Conservation (phyloP, 2,888 invertebrate genomes). For the Mayetiola destructor region DNA sequence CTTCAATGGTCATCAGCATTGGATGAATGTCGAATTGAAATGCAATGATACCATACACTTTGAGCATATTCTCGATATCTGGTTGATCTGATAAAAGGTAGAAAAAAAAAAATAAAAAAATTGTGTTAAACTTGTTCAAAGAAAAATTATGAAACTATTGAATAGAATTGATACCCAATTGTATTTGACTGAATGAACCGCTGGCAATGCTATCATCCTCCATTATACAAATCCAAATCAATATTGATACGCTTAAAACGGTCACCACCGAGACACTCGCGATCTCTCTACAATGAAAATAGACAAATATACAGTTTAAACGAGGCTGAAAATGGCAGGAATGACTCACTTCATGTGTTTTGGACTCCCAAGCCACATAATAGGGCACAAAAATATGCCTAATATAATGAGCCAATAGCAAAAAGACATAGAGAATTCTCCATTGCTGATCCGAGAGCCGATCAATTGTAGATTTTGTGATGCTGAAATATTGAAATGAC, state of each 20-base stretch:
- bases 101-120: not conserved
- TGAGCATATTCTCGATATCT: slow-evolving; percentile 39
- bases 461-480: slow-evolving; percentile 67
- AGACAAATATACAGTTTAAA: not conserved
- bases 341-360: slow-evolving; percentile 74
- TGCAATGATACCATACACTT: slow-evolving; percentile 50
- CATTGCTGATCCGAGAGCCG: slow-evolving; percentile 52
- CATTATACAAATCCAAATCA: slow-evolving; percentile 52
- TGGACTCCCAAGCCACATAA: slow-evolving; percentile 80
- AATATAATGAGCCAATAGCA: slow-evolving; percentile 73
- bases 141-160: not conserved
- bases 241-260: slow-evolving; percentile 47
- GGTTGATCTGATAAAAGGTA: slow-evolving; percentile 25
- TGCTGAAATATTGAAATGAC: slow-evolving; percentile 38
- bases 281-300: slow-evolving; percentile 37
- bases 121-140: not conserved
- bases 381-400: slow-evolving; percentile 56
- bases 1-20: slow-evolving; percentile 74
- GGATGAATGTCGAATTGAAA: slow-evolving; percentile 74
- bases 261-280: slow-evolving; percentile 50
- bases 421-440: slow-evolving; percentile 52
- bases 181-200: not conserved
- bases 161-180: too few species aligned
- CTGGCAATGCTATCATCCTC: slow-evolving; percentile 27
- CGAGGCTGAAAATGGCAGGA: not conserved